Base-by-base conservation (phyloP, 2,113 vertebrate genomes). In the Psophia crepitans region DNA sequence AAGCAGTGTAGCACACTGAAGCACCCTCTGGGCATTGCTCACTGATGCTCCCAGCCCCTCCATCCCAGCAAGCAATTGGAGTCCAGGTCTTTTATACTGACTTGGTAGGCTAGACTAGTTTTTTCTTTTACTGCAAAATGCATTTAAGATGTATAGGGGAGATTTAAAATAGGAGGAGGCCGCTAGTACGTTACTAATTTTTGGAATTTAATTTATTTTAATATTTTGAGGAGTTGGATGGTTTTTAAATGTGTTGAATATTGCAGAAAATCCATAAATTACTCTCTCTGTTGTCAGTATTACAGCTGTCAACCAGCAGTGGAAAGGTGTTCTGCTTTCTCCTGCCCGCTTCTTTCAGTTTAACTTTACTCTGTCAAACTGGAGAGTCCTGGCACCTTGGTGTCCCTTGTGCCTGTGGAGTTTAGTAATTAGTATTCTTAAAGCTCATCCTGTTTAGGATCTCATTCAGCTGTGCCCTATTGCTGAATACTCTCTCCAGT, bases 21-120 rank as follows among this genome's bases (percentile, higher is more conserved):
- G 23, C 35, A 46, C 6, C 3, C 39, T 51, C 19, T 19, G 12
- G 33, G 39, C 12, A 3, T 77, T 0, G 0, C 41, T 57, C 41
- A 26, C 24, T 0, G 0, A 1, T 91, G 49, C 41, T 85, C n/a
- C 43, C n/a, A 81, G 48, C 43, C 39, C 56, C 44, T 89, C 53
- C 14, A 28, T 14, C 33, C 13, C 12, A 66, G 26, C 54, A 44
- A 30, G 49, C 24, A 41, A 2, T 10, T 48, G 26, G n/a, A 26
- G 33, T 68, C 20, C 8, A 41, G 4, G 26, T 54, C n/a, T 51
- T 83, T 60, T n/a, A 14, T 56, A 27, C 26, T 58, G 69, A 46
- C 30, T 58, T 63, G 11, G 24, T 43, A 23, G 57, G 20, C 22
- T n/a, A 60, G 17, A 37, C 2, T 39, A 30, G 6, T 11, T 26